phyloP scores from a whole-genome alignment of 35 echinoderm and acorn worm species.

The Patiria miniata region DNA sequence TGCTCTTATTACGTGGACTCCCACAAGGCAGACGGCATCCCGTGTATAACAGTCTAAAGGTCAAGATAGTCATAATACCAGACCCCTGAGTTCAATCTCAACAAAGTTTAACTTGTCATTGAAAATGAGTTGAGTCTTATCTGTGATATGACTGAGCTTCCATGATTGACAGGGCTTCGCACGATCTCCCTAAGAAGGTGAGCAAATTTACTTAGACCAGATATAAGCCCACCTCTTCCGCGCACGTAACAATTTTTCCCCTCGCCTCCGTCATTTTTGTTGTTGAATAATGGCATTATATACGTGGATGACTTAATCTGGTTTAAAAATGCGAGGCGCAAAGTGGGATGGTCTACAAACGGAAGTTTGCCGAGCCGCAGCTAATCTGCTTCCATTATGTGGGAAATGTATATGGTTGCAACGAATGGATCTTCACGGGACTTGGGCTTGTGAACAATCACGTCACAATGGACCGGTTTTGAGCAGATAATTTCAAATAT shows the following conservation, averaged over 20 bases:
- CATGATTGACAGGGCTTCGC: slow-evolving; percentile 11
- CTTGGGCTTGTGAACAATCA: background rate
- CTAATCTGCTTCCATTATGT: too few relatives aligned
- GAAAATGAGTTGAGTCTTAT: background rate
- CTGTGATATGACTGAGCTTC: background rate
- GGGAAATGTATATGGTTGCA: too few relatives aligned
- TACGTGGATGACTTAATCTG: background rate
- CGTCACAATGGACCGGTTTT: background rate
- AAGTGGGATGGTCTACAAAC: background rate
- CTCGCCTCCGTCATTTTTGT: too few relatives aligned
- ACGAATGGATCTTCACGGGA: background rate
- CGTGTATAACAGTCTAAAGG: slow-evolving; percentile 15
- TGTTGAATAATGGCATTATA: background rate
- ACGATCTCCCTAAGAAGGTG: background rate
- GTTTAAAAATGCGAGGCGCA: background rate
- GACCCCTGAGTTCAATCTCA: background rate
- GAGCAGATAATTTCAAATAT: background rate
- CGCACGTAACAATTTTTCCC: background rate
- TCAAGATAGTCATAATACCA: background rate
- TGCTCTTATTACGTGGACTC: background rate
- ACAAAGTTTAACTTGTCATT: background rate
- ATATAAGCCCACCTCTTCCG: background rate
- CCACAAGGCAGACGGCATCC: background rate
- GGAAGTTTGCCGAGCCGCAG: background rate
- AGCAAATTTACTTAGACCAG: background rate